Percentiles rank a stretch among this genome's conserved stretches.
phyloP scores from a whole-genome alignment of 2,797 vertebrate genomes.

The Tolypeutes matacus region DNA sequence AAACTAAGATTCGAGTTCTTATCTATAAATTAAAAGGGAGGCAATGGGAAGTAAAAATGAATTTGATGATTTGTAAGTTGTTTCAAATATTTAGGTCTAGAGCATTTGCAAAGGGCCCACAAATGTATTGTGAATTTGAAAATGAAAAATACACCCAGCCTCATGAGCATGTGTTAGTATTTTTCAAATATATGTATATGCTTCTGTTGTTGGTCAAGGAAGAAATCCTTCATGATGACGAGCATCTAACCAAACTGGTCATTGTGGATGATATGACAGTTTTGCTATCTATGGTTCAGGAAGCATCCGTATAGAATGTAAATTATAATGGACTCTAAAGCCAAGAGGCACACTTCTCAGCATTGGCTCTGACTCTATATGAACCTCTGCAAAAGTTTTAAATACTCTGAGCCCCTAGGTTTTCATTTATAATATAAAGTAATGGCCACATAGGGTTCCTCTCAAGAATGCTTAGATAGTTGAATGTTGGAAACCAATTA shows the following conservation, averaged over 20 bases:
- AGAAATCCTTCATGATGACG: background rate
- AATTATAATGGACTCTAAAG: background rate
- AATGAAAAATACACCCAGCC: background rate
- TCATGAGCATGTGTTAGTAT: background rate
- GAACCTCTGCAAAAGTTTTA: background rate
- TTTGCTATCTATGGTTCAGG: background rate
- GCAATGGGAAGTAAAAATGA: background rate
- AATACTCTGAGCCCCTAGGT: background rate
- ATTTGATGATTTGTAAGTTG: background rate
- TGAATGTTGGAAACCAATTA: background rate
- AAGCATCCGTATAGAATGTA: background rate
- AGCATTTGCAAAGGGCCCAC: background rate
- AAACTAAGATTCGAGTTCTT: background rate
- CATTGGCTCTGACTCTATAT: background rate
- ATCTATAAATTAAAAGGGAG: background rate
- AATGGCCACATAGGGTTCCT: background rate
- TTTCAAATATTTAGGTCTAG: background rate
- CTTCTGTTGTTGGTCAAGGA: background rate
- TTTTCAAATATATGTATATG: background rate
- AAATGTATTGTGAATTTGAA: background rate
- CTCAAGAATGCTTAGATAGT: background rate
- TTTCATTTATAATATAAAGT: background rate
- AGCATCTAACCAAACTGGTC: background rate
- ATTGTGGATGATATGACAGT: background rate
- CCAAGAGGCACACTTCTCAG: background rate